Conservation (phyloP, 2,888 invertebrate genomes). For the Bellardia pandia region DNA sequence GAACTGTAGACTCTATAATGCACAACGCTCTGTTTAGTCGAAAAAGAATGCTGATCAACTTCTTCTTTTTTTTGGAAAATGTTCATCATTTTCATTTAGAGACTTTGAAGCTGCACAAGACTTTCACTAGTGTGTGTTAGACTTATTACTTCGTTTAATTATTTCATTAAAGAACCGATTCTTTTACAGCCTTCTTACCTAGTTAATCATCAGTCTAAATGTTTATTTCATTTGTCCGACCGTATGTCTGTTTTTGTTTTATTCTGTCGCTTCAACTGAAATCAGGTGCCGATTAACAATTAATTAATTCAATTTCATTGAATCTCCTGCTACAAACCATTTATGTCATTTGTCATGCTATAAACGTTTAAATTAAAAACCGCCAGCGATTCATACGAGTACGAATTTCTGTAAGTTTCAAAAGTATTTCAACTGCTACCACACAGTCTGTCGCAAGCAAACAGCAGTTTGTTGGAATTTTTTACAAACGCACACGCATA, state of each 20-base stretch:
- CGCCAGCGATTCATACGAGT: slow-evolving; percentile 20
- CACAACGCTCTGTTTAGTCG: too few relatives aligned
- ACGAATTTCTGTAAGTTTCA: neutral
- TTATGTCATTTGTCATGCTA: slow-evolving; percentile 59
- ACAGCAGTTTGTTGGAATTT: slow-evolving; percentile 47
- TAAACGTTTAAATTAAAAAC: slow-evolving; percentile 56
- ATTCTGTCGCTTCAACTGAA: slow-evolving; percentile 14
- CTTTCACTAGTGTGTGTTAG: too few relatives aligned
- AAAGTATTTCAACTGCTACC: slow-evolving; percentile 5
- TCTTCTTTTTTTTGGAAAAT: too few relatives aligned
- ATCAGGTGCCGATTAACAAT: slow-evolving; percentile 59
- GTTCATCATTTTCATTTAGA: too few relatives aligned
- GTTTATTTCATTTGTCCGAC: neutral
- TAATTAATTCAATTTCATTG: slow-evolving; percentile 59
- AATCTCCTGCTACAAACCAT: slow-evolving; percentile 41
- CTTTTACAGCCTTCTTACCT: neutral
- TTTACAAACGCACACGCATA: neutral
- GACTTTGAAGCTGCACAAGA: too few relatives aligned
- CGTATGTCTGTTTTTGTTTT: slow-evolving; percentile 2
- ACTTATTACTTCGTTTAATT: too few relatives aligned
- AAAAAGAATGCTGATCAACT: too few relatives aligned
- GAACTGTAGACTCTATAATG: too few relatives aligned
- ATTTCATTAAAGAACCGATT: slow-evolving; percentile 10
- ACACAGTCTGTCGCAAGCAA: neutral
- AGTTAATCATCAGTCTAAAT: slow-evolving; percentile 38